Evolutionary conservation across 1,140 invertebrate species (phyloP).

Genomic region (Aradophagus sp.): DNA sequence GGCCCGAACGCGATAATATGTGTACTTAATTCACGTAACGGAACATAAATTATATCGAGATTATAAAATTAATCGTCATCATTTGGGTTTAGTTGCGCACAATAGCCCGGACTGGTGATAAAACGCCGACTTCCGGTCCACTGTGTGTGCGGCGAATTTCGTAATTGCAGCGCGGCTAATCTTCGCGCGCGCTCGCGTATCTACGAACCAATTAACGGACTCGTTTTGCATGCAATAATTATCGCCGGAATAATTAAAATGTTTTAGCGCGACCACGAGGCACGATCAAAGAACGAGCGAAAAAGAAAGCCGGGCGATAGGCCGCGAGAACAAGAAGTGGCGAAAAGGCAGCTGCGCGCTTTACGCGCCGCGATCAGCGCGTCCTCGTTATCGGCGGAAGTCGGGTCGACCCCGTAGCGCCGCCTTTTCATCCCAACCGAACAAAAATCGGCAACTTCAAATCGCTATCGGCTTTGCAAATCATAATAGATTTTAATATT

Average conservation of each 20-base stretch:
- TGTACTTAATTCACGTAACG: conserved; percentile 30
- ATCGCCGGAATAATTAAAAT: conserved; percentile 57
- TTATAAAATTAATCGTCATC: conserved; percentile 36
- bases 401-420: conserved; percentile 67
- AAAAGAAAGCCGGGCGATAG: conserved; percentile 23
- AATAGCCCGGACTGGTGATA: conserved; percentile 38
- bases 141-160: conserved; percentile 40
- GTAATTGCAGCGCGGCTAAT: conserved; percentile 43
- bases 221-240: conserved; percentile 55
- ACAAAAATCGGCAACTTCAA: conserved; percentile 25
- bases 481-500: conserved; percentile 54
- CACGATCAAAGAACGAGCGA: conserved; percentile 26
- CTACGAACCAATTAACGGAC: conserved; percentile 54
- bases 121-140: conserved; percentile 52
- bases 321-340: conserved; percentile 43
- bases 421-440: conserved; percentile 22
- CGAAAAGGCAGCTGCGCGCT: conserved; percentile 41
- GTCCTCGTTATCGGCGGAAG: conserved; percentile 71
- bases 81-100: conserved; percentile 19
- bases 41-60: conserved; percentile 25
- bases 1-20: conserved; percentile 21
- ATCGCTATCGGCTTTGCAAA: conserved; percentile 3
- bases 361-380: conserved; percentile 30
- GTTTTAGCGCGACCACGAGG: conserved; percentile 34
- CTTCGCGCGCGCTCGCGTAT: conserved; percentile 34